Evolutionary conservation across 1,140 invertebrate genomes (phyloP), one percentile per base, ranked within the genome.

Genomic region (Aphidius ervi): DNA sequence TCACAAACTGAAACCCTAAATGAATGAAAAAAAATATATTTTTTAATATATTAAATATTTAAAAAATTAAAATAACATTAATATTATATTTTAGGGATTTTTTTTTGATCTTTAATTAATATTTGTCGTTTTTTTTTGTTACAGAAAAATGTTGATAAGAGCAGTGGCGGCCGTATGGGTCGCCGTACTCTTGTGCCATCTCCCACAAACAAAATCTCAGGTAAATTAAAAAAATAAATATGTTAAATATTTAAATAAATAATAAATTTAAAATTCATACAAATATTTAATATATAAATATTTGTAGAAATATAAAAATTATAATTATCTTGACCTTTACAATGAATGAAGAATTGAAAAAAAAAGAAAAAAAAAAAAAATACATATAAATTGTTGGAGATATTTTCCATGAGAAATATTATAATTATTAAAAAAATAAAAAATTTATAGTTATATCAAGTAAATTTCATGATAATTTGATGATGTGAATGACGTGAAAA

Each of bases 91-190:
- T 9, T 9, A 10, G 10, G 8, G 40, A 40, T 9, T 23, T 55
- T 40, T 42, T 1, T n/a, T 37, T 20, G 1, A 45, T 31, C 10
- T 52, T 20, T n/a, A 20, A 4, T 23, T 57, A 16, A 47, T 6
- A 5, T 39, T 62, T 47, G 40, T 42, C 56, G 65, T 64, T 56
- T 68, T 67, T 67, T 66, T 68, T 61, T 76, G 68, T 81, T 81
- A 40, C 77, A 82, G 81, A 75, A 80, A 72, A 69, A 83, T 83
- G 82, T 71, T 82, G 74, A 80, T 82, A 80, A 79, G 81, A 74
- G 70, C 77, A 73, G 74, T 76, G 79, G 80, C 80, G 75, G 68
- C 80, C 77, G 57, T 78, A 58, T 76, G 70, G 81, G 77, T 80
- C 79, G 80, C 79, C 78, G 70, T 77, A 70, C 71, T 82, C 71